Percentiles rank a stretch among this genome's conserved stretches.
Conservation (phyloP, 2,888 invertebrate genomes). For the Chaetoderma sp. region DNA sequence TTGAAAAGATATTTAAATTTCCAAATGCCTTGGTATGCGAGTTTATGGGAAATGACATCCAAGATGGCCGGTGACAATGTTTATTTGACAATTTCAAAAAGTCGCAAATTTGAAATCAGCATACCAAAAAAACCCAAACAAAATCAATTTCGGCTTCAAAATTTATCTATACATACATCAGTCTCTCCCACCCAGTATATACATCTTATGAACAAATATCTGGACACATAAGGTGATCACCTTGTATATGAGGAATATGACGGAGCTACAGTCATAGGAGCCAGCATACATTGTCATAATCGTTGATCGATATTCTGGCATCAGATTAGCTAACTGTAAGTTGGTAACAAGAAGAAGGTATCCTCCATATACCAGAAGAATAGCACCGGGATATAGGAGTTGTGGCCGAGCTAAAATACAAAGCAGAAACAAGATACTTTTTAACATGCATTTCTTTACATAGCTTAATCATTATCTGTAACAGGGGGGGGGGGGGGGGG, state of each 20-base stretch:
- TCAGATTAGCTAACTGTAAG: slow-evolving; percentile 38
- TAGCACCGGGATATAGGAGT: slow-evolving; percentile 38
- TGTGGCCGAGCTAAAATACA: slow-evolving; percentile 17
- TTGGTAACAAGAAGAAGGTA: slow-evolving; percentile 42
- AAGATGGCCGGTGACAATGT: no score
- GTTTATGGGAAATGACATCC: no score
- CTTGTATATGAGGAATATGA: slow-evolving; percentile 37
- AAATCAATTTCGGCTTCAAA: no score
- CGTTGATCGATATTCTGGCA: slow-evolving; percentile 38
- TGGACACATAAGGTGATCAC: no score
- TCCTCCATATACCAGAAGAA: slow-evolving; percentile 35
- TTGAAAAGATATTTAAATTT: no score
- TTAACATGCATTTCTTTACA: not conserved
- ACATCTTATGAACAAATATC: no score
- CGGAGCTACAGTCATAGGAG: slow-evolving; percentile 40
- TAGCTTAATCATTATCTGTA: not conserved
- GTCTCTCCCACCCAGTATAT: no score
- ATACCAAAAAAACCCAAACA: no score
- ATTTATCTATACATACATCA: no score
- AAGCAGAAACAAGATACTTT: not conserved
- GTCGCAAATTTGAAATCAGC: no score
- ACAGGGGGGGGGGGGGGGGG: not conserved
- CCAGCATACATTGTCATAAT: slow-evolving; percentile 43
- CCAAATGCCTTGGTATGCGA: no score
- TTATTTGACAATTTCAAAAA: no score